Conservation (phyloP, 2,888 invertebrate genomes). For the Notocelia uddmanniana region DNA sequence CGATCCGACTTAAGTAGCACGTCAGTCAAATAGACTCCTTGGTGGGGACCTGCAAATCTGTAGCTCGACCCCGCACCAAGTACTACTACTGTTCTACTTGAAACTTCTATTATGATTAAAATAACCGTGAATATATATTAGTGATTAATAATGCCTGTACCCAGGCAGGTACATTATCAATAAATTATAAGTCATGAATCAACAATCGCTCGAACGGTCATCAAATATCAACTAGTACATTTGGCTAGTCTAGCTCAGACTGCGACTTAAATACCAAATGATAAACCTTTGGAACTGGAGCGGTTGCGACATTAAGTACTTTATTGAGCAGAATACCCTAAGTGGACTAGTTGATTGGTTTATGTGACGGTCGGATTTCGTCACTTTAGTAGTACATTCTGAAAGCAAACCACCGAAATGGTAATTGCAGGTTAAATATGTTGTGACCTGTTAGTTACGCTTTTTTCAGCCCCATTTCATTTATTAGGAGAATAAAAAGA, state of each 20-base stretch:
- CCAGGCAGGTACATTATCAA: background rate
- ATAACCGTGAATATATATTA: background rate
- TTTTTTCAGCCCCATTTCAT: no score
- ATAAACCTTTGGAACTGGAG: conserved; percentile 35
- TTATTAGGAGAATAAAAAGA: no score
- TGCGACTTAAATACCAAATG: conserved; percentile 39
- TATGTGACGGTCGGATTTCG: conserved; percentile 25
- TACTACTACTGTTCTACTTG: background rate
- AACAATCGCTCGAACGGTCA: conserved; percentile 22
- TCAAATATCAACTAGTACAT: conserved; percentile 40
- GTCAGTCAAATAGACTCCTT: background rate
- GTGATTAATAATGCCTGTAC: background rate
- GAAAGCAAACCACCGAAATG: conserved; percentile 2
- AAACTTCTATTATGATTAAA: background rate
- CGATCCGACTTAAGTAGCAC: background rate
- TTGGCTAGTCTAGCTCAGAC: conserved; percentile 17
- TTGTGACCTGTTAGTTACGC: background rate
- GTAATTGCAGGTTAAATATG: background rate
- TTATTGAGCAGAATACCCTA: conserved; percentile 38
- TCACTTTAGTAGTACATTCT: conserved; percentile 7
- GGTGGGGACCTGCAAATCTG: background rate
- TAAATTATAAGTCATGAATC: conserved; percentile 26
- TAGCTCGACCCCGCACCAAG: background rate
- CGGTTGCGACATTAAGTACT: conserved; percentile 33
- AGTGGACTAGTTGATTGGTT: conserved; percentile 4